Base-by-base conservation (phyloP, 2,888 invertebrate species). In the Acronicta psi region DNA sequence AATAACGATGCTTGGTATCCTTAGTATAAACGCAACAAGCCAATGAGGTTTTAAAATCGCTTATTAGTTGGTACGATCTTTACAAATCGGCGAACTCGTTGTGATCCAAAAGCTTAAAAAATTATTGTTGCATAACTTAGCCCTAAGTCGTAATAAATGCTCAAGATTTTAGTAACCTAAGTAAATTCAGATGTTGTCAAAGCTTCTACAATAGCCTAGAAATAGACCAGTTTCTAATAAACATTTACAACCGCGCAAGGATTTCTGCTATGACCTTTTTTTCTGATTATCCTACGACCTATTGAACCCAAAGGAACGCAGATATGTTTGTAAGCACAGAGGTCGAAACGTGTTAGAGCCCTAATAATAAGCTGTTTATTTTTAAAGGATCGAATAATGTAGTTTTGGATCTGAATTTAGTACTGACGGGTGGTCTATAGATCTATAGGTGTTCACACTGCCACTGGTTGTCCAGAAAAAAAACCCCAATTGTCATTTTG, bases 321-420 rank as follows among this genome's bases (percentile, higher is more conserved):
- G 63, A 68, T 77, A 73, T 72, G 72, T 71, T 59, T 63, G 41
- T 55, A 36, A 61, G 44, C 43, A 61, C 47, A 54, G 16, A 55
- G 52, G 14, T 45, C 43, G 46, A 54, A 61, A 36, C 13, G 50
- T 38, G 13, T 17, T 49, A 29, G 38, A 41, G 23, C 18, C 34
- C 37, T 10, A 46, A 50, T 44, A 34, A 40, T 25, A 17, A 29
- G n/a, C 29, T 43, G 10, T 20, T 37, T 65, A 64, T 11, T 17
- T 25, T 47, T 20, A 42, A 20, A 51, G 41, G 29, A 34, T 44
- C 43, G 40, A 47, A 18, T 18, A 18, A 51, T 51, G 20, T 38
- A 29, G 11, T 11, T 43, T 14, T 43, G 25, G 14, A 2, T 23
- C n/a, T 41, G 0, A 20, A 20, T 5, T 2, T 1, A 1, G 7